Base-by-base conservation (phyloP, 2,888 invertebrate genomes). In the Beris chalybata region DNA sequence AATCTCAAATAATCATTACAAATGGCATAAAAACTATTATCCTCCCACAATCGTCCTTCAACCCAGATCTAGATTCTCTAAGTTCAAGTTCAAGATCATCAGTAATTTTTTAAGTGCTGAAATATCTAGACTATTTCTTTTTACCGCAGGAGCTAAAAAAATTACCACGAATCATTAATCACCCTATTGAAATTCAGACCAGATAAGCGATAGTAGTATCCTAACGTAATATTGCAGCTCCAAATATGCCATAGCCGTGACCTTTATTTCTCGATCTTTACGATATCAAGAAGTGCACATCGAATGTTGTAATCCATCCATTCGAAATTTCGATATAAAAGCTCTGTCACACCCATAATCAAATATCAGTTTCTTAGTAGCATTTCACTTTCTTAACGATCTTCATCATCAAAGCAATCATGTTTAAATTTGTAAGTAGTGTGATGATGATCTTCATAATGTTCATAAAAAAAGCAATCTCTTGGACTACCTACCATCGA, bases 381-480 rank as follows among this genome's bases (percentile, higher is more conserved):
- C 59, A 48, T 59, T 48, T 59, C 59, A 31, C 32, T 38, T 48
- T 59, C n/a, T 32, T 48, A 59, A 22, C 13, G 50, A 61, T 43
- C 61, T 61, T 52, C 43, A 50, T 13, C 52, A n/a, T 13, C 52
- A n/a, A 22, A 50, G 30, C 31, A 15, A 50, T 13, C 22, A 61
- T 61, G 61, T 61, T 61, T 52, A 61, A 52, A 47, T 38, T 61
- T 30, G 61, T 61, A 61, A 50, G 61, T 61, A 13, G 22, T 22
- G 22, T 22, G 22, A 22, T 22, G 45, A 12, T 12, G 47, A 22
- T 61, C 58, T 5, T 38, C 9, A 38, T 38, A 38, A 22, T 38
- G 2, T 5, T 38, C 38, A 48, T 47, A 30, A 59, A 5, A 47
- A 45, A 59, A 7, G n/a, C 29, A 31, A 12, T 31, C n/a, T 54